Percentiles rank a stretch among this genome's conserved stretches.
These are phyloP conservation scores for Axis porcinus DNA, from an alignment of 2,113 vertebrate species.

Conservation along the genomic window DNA sequence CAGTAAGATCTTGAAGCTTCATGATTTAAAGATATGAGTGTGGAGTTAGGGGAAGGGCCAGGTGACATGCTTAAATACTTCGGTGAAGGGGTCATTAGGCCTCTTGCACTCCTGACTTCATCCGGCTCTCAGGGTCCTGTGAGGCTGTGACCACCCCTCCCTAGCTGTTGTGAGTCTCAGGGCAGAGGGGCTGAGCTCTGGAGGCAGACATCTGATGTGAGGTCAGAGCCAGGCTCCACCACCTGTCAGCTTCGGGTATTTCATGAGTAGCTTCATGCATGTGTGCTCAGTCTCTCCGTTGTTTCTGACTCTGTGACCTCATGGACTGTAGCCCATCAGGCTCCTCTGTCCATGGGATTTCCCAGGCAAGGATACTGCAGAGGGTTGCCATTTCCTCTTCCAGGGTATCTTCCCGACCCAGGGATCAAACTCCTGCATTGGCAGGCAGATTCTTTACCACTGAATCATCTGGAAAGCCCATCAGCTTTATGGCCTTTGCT, in stretches of 20 bases:
- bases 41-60: background rate
- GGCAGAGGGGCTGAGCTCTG: background rate
- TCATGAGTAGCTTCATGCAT: background rate
- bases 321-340: background rate
- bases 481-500: background rate
- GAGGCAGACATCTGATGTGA: background rate
- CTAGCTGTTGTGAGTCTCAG: background rate
- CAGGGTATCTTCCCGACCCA: background rate
- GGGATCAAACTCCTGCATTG: background rate
- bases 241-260: background rate
- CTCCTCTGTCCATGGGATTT: background rate
- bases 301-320: background rate
- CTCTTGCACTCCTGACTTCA: background rate
- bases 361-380: background rate
- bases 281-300: background rate
- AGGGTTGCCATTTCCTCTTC: background rate
- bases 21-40: background rate
- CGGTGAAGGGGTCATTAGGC: accelerated
- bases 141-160: background rate
- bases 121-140: accelerated
- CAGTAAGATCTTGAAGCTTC: background rate
- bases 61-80: background rate
- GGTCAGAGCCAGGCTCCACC: background rate
- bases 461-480: background rate
- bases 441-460: background rate